phyloP scores from a whole-genome alignment of 2,797 vertebrate species.

The Amphiprion clarkii region DNA sequence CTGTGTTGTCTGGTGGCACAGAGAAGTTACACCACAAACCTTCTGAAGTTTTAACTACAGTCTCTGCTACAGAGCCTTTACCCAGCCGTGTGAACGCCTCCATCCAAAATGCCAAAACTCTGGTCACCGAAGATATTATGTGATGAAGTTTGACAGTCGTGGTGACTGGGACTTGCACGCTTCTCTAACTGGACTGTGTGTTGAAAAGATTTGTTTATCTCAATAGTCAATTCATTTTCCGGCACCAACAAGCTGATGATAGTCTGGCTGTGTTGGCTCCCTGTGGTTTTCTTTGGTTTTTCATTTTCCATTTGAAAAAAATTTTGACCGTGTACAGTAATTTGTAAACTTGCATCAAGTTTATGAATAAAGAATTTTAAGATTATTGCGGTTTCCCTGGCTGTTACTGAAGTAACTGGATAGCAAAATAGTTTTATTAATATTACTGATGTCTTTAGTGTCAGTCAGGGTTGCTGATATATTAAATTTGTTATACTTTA shows the following conservation, averaged over 20 bases:
- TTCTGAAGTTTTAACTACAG: neutral
- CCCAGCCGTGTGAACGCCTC: slow-evolving; percentile 28
- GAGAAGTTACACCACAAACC: slow-evolving; percentile 14
- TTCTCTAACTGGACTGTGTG: slow-evolving; percentile 74
- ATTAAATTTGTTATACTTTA: neutral
- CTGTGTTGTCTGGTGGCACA: neutral
- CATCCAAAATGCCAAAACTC: slow-evolving; percentile 49
- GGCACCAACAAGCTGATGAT: slow-evolving; percentile 55
- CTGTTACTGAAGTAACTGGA: neutral
- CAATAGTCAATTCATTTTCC: slow-evolving; percentile 56
- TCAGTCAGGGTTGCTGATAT: neutral
- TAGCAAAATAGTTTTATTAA: neutral
- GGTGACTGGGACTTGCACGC: slow-evolving; percentile 65
- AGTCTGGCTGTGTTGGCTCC: slow-evolving; percentile 64
- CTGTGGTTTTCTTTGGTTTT: slow-evolving; percentile 66
- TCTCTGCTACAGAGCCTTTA: slow-evolving; percentile 22
- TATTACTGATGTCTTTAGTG: neutral
- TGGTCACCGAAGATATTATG: slow-evolving; percentile 31
- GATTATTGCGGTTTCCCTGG: slow-evolving; percentile 70
- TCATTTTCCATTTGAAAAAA: slow-evolving; percentile 79
- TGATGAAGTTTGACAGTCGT: slow-evolving; percentile 50
- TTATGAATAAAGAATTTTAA: slow-evolving; percentile 98
- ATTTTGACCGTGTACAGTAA: slow-evolving; percentile 84
- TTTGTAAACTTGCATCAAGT: slow-evolving; percentile 99
- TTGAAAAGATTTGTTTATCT: slow-evolving; percentile 61